These are phyloP conservation scores for Parapristionchus giblindavisi DNA, from an alignment of 2,888 invertebrate genomes.

Conservation along the genomic window DNA sequence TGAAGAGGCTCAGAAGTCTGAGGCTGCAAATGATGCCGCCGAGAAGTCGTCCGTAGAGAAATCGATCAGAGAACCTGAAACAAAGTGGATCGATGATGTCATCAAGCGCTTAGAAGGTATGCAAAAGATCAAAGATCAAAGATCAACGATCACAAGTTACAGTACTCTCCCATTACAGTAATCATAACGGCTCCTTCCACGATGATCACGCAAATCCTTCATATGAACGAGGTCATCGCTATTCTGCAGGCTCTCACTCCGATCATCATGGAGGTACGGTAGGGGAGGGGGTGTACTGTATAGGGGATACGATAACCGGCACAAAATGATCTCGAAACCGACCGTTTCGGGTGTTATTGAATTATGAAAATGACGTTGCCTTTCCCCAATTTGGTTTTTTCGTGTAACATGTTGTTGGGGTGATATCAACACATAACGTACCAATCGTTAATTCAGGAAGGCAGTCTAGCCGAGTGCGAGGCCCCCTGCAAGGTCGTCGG, in stretches of 20 bases:
- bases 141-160: too few relatives aligned
- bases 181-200: slow-evolving; percentile 49
- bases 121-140: slow-evolving; percentile 25
- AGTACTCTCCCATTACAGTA: slow-evolving; percentile 39
- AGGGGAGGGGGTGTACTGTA: background rate
- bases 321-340: background rate
- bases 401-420: too few relatives aligned
- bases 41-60: too few relatives aligned
- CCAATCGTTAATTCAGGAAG: slow-evolving; percentile 54
- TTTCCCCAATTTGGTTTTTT: too few relatives aligned
- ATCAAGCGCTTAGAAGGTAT: too few relatives aligned
- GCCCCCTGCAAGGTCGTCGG: slow-evolving; percentile 64
- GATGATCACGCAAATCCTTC: slow-evolving; percentile 50
- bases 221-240: slow-evolving; percentile 52
- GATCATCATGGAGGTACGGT: slow-evolving; percentile 43
- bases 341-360: background rate
- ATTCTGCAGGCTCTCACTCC: slow-evolving; percentile 52
- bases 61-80: too few relatives aligned
- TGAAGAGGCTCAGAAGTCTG: too few relatives aligned
- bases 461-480: slow-evolving; percentile 55
- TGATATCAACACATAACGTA: slow-evolving; percentile 34
- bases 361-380: too few relatives aligned
- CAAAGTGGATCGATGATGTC: too few relatives aligned
- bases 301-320: slow-evolving; percentile 6
- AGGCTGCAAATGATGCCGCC: too few relatives aligned